Conservation (phyloP, 2,113 vertebrate species). For the Spheniscus mendiculus region DNA sequence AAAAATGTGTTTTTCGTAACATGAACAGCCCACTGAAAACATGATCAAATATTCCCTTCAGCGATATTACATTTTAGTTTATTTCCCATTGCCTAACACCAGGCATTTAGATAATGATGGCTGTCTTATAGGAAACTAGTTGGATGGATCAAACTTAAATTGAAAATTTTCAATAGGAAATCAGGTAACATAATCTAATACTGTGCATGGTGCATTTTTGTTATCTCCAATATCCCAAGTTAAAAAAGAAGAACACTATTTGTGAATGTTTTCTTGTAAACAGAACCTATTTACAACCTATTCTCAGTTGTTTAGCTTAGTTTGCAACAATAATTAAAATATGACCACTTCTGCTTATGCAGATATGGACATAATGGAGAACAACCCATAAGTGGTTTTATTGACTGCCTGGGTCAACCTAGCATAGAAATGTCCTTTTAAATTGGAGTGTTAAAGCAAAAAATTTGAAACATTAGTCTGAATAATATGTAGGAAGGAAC, state of each 20-base stretch:
- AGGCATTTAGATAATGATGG: not conserved
- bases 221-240: not conserved
- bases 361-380: not conserved
- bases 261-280: not conserved
- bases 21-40: not conserved
- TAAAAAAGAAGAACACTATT: fast-evolving
- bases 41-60: not conserved
- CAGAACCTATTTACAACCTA: not conserved
- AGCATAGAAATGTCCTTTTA: not conserved
- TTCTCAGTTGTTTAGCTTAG: not conserved
- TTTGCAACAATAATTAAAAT: not conserved
- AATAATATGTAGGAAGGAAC: not conserved
- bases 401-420: not conserved
- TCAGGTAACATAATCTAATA: not conserved
- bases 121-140: not conserved
- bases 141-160: not conserved
- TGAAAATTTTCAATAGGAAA: not conserved
- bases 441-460: not conserved
- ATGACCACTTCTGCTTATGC: not conserved
- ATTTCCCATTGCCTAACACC: not conserved
- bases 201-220: not conserved
- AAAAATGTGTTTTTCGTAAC: not conserved
- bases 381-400: not conserved
- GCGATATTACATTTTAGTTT: not conserved
- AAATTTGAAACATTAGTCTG: not conserved